phyloP scores from a whole-genome alignment of 2,888 invertebrate genomes.

The Tortricodes alternella region DNA sequence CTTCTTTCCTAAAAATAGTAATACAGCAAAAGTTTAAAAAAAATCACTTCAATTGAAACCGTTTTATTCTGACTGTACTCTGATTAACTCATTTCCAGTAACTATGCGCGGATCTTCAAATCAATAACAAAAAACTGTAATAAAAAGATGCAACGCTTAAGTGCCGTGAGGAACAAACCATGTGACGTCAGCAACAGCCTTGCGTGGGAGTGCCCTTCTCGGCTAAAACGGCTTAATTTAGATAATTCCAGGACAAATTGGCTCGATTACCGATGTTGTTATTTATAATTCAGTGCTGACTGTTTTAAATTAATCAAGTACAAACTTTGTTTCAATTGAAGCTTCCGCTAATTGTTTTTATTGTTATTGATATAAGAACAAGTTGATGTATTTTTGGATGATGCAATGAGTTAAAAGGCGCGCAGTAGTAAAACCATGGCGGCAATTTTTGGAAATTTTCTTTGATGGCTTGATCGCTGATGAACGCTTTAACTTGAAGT shows the following conservation, averaged over 20 bases:
- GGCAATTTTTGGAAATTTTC: too few relatives aligned
- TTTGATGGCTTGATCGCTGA: too few relatives aligned
- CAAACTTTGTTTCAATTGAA: background rate
- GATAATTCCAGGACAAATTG: slow-evolving; percentile 52
- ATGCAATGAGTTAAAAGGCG: too few relatives aligned
- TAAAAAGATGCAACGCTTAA: background rate
- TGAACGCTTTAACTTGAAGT: too few relatives aligned
- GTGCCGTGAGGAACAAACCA: slow-evolving; percentile 6
- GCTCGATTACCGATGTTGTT: slow-evolving; percentile 40
- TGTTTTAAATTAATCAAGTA: slow-evolving; percentile 11
- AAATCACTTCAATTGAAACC: background rate
- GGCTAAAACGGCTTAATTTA: slow-evolving; percentile 61
- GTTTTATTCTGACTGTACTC: background rate
- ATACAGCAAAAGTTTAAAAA: background rate
- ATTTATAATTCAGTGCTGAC: slow-evolving; percentile 29
- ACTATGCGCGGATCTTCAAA: background rate
- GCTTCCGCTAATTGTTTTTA: background rate
- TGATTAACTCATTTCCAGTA: background rate
- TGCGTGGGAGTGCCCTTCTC: slow-evolving; percentile 45
- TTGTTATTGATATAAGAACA: too few relatives aligned
- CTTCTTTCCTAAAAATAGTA: too few relatives aligned
- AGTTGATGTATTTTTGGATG: too few relatives aligned
- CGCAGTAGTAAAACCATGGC: too few relatives aligned
- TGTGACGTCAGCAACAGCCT: slow-evolving; percentile 36
- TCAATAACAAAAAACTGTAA: background rate